Percentiles rank a stretch among this genome's conserved stretches.
Conservation (phyloP, 2,113 vertebrate genomes). For the Sinosuthora webbiana region DNA sequence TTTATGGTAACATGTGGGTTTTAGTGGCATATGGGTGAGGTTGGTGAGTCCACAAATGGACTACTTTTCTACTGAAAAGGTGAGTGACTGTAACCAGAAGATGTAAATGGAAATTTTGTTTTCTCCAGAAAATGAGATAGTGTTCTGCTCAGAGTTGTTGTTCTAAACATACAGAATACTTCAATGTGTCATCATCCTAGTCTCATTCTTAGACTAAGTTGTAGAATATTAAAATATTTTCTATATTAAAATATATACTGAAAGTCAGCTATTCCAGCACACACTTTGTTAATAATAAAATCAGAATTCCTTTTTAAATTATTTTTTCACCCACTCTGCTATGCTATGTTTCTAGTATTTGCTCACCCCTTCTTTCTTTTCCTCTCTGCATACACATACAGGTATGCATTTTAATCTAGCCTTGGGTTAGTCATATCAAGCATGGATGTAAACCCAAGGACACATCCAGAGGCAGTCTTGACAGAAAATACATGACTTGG, state of each 20-base stretch:
- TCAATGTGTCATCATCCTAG: neutral
- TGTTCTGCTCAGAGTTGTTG: neutral
- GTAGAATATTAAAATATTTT: neutral
- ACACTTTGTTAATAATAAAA: neutral
- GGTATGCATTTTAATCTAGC: neutral
- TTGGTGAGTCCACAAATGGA: neutral
- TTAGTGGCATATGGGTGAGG: neutral
- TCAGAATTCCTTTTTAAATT: neutral
- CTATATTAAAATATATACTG: neutral
- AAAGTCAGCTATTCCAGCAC: neutral
- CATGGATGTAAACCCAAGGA: neutral
- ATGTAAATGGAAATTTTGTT: neutral
- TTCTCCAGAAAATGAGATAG: neutral
- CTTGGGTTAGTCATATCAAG: neutral
- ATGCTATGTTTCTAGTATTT: neutral
- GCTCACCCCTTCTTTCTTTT: neutral
- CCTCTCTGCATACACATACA: fast-evolving
- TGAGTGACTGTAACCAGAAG: neutral
- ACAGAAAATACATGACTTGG: neutral
- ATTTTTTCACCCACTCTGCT: neutral
- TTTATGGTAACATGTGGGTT: neutral
- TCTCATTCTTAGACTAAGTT: neutral
- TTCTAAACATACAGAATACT: neutral
- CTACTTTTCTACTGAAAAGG: neutral
- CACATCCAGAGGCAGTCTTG: neutral